Conservation (phyloP, 2,888 invertebrate species). For the Synergus gifuensis region DNA sequence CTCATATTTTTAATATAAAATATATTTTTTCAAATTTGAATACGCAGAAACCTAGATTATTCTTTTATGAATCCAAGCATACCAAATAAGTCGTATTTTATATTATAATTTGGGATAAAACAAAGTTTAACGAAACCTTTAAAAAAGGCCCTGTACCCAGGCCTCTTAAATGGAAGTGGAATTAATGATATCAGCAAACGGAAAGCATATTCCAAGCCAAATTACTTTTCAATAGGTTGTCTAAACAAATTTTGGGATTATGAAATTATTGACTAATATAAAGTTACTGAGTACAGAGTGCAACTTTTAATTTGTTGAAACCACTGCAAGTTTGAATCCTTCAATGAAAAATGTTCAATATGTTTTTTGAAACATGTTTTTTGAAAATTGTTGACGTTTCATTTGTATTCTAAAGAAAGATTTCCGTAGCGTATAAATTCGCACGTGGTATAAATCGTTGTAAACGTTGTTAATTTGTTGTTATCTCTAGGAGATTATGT, state of each 20-base stretch:
- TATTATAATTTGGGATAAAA: too few relatives aligned
- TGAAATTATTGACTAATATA: neutral
- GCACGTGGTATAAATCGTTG: neutral
- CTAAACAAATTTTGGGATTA: neutral
- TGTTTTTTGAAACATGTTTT: neutral
- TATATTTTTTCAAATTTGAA: too few relatives aligned
- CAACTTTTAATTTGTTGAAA: too few relatives aligned
- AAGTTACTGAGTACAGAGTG: neutral
- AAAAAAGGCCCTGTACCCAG: too few relatives aligned
- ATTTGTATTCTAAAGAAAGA: neutral
- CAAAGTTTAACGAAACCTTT: too few relatives aligned
- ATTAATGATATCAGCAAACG: neutral
- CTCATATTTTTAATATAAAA: too few relatives aligned
- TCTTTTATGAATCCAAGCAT: too few relatives aligned
- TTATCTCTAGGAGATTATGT: constrained; percentile 9
- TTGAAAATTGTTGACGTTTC: neutral
- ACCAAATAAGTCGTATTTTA: too few relatives aligned
- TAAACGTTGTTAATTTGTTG: neutral
- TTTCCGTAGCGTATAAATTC: neutral
- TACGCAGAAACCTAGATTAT: too few relatives aligned
- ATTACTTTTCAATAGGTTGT: neutral
- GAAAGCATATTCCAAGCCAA: neutral
- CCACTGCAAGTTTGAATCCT: too few relatives aligned
- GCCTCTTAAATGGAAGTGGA: neutral
- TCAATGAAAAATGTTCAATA: too few relatives aligned